Base-by-base conservation (phyloP, 2,888 invertebrate species). In the Fabriciana adippe region DNA sequence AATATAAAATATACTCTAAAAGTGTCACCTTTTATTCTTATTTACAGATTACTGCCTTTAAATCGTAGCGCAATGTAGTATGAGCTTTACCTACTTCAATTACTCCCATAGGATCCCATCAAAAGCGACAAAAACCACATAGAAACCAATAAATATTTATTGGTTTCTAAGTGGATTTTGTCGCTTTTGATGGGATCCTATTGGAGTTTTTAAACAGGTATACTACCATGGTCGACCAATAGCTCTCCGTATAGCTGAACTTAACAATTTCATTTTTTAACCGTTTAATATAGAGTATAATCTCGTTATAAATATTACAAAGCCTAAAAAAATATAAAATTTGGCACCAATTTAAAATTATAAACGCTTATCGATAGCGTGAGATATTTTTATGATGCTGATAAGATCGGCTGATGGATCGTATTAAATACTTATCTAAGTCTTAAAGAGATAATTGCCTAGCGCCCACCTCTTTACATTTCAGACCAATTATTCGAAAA, bases 341-440 rank as follows among this genome's bases (percentile, higher is more conserved):
- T 66, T 66, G 66, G 66, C 66, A 66, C 66, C 55, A 60, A 60
- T 60, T 41, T 60, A 3, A 66, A 41, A 61, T 41, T 15, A 45
- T 31, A 18, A 64, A n/a, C 21, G 16, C 59, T 45, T 48, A 55
- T 60, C 60, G 15, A 55, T 50, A n/a, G 48, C 35, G 47, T 51
- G 35, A 35, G 35, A 41, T 41, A 41, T 11, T 35, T 50, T 41
- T 51, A 41, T 51, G 8, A 21, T 14, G 14, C 8, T 21, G 55
- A 64, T 64, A 64, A 55, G 16, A 57, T 64, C 15, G 14, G 31
- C 47, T 13, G n/a, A 55, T 45, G 14, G 56, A 64, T 56, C n/a
- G 35, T 47, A 59, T 47, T 59, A 15, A 14, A n/a, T n/a, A 31
- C 48, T 48, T 59, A 59, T 48, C 47, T 59, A 59, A 57, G 57